Percentiles rank a stretch among this genome's conserved stretches.
These are phyloP conservation scores for Cyprinodon diabolis DNA, from an alignment of 2,797 vertebrate species.

Conservation along the genomic window DNA sequence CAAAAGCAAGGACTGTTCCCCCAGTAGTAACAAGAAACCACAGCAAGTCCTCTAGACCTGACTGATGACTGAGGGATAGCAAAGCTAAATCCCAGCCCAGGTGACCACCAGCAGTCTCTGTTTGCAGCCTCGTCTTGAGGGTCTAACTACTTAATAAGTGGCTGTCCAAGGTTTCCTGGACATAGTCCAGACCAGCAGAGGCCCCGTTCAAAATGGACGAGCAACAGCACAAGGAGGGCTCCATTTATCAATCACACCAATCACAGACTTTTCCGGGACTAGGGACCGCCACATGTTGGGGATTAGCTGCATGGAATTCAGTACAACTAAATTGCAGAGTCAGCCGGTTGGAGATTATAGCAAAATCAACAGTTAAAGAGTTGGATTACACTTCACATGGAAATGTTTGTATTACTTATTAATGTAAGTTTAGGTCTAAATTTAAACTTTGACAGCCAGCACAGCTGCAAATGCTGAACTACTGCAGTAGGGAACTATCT, in stretches of 20 bases:
- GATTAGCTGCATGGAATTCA: conserved; percentile 71
- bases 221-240: conserved; percentile 78
- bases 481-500: background rate
- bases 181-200: conserved; percentile 91
- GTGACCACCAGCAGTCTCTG: conserved; percentile 77
- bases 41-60: conserved; percentile 36
- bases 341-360: conserved; percentile 61
- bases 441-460: conserved; percentile 2
- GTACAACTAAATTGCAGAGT: conserved; percentile 63
- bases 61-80: conserved; percentile 50
- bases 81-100: conserved; percentile 63
- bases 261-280: conserved; percentile 80
- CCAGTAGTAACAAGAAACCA: conserved; percentile 40
- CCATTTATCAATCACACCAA: conserved; percentile 87
- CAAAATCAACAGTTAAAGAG: conserved; percentile 68
- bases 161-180: conserved; percentile 93
- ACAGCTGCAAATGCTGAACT: background rate
- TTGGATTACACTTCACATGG: conserved; percentile 54
- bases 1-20: conserved; percentile 64
- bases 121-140: conserved; percentile 72
- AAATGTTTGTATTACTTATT: conserved; percentile 35
- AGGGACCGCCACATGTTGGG: conserved; percentile 79
- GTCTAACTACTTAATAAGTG: conserved; percentile 88
- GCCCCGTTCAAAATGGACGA: conserved; percentile 71
- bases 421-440: conserved; percentile 23